These are phyloP conservation scores for Emydocephalus ijimae DNA, from an alignment of 2,113 vertebrate genomes.

Conservation along the genomic window DNA sequence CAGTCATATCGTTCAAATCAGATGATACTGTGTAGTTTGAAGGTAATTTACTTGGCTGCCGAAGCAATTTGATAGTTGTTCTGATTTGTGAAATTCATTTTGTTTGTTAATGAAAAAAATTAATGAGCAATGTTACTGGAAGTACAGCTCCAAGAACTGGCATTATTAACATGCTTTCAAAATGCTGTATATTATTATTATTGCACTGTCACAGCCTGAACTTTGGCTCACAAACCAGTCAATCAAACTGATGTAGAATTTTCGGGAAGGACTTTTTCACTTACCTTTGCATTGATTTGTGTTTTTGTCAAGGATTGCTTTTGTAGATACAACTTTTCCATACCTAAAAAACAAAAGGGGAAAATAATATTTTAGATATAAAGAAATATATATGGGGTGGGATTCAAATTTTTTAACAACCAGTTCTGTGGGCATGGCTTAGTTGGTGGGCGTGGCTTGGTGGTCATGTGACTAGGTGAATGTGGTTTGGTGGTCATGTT, in stretches of 20 bases:
- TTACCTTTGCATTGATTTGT: conserved; percentile 99
- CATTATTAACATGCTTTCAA: conserved; percentile 62
- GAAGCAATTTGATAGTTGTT: conserved; percentile 74
- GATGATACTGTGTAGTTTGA: conserved; percentile 67
- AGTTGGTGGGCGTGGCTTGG: too few species aligned
- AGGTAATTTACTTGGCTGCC: conserved; percentile 70
- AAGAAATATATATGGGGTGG: background rate
- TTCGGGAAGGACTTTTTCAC: conserved; percentile 45
- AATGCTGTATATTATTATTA: conserved; percentile 43
- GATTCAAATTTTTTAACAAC: too few species aligned
- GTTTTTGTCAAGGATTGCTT: conserved; percentile 98
- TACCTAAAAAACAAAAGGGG: conserved; percentile 74
- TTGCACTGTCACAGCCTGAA: conserved; percentile 42
- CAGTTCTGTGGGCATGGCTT: too few species aligned
- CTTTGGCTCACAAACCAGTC: conserved; percentile 33
- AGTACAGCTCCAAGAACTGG: conserved; percentile 62
- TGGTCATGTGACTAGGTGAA: too few species aligned
- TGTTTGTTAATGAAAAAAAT: conserved; percentile 80
- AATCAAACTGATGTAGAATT: conserved; percentile 33
- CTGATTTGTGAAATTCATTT: conserved; percentile 79
- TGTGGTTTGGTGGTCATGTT: too few species aligned
- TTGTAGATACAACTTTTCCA: conserved; percentile 97
- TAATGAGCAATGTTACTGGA: conserved; percentile 74
- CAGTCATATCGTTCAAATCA: conserved; percentile 71
- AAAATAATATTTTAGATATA: background rate